Base-by-base conservation (phyloP, 2,888 invertebrate species). In the Acronicta psi region DNA sequence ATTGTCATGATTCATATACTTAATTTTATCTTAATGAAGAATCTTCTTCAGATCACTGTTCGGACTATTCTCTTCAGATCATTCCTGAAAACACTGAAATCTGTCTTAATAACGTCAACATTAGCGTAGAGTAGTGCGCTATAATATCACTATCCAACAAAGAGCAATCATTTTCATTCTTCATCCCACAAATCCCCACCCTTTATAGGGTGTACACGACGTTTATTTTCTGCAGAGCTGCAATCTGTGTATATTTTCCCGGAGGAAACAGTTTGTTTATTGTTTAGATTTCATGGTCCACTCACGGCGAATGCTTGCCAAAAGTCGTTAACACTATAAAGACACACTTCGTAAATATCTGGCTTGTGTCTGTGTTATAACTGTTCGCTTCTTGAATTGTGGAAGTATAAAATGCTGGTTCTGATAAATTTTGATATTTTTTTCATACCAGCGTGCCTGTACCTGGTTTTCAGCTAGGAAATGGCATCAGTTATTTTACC, bases 281-380 rank as follows among this genome's bases (percentile, higher is more conserved):
- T 87, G 82, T 87, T 88, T 85, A 83, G 83, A 84, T 88, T 85
- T 85, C 81, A 81, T 78, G 77, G 80, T 79, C 73, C 79, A 79
- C 74, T 73, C 73, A 57, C 66, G 59, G 75, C 61, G 71, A 77
- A 83, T 78, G 73, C 81, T 84, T 91, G 91, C 91, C 90, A 91
- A 90, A 89, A 89, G 87, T 83, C 87, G 86, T 90, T 90, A 91
- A 89, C 89, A 88, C 86, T 87, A 75, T 70, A 83, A 87, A 90
- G 85, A 71, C 84, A 73, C 86, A 88, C 87, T 88, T 84, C 79
- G 86, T 89, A 88, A 89, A 89, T 87, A 89, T 80, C 76, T 75
- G 73, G 70, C 43, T 53, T 69, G 62, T 62, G 58, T 71, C 65
- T 43, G 49, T 55, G 46, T 69, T 75, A 64, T 65, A 60, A 23